Base-by-base conservation (phyloP, 2,888 invertebrate species). In the Apotomis turbidana region DNA sequence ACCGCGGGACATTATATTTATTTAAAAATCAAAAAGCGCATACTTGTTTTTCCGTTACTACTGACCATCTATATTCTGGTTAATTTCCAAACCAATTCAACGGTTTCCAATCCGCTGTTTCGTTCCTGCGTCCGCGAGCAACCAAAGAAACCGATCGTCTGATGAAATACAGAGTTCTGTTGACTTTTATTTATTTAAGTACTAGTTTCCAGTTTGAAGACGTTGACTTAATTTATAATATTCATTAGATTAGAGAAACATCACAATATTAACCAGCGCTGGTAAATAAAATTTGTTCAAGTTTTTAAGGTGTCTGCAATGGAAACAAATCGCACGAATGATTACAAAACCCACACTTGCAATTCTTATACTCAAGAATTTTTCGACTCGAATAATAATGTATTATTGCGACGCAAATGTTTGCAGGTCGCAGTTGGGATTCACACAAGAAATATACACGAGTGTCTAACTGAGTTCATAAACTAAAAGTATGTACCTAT, bases 51-150 rank as follows among this genome's bases (percentile, higher is more conserved):
- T 54, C 15, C 36, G 38, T 57, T 6, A 38, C 27, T n/a, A 59
- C 9, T 54, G 71, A 64, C 63, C 70, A 41, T 46, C 36, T n/a
- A n/a, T 51, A 51, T 62, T 57, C 55, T 38, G n/a, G 57, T 46
- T 71, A 51, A 67, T 71, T 67, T 66, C 71, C 67, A 67, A 71
- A 60, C 71, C 67, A 67, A 71, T 67, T 71, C 67, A 71, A 70
- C 15, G 51, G 55, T 10, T 54, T 41, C 71, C 38, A 49, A 61
- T 55, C 55, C 51, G 13, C 49, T 49, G 44, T 61, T 61, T 64
- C 41, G 13, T 54, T 51, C 51, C 13, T 13, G 9, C 46, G 8
- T 41, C n/a, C 38, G 61, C 41, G 15, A 64, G 9, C 61, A 27
- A 46, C 60, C 59, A 57, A 51, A 67, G 46, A n/a, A 51, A 70